phyloP scores from a whole-genome alignment of 2,797 vertebrate species.

The Rhinophrynus dorsalis region DNA sequence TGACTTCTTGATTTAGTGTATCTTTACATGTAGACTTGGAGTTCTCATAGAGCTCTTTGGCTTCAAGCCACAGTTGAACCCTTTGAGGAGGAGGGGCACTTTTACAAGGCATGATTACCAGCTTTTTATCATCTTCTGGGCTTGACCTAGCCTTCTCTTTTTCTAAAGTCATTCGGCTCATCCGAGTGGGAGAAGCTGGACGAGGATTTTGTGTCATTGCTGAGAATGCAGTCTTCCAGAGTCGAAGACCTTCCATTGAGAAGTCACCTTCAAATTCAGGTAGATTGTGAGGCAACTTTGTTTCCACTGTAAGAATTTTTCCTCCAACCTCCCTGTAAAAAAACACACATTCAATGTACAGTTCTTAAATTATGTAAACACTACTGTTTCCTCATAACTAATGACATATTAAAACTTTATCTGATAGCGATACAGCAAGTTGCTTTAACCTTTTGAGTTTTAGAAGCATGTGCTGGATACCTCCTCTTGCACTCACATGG shows the following conservation, averaged over 20 bases:
- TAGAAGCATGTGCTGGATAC: no score
- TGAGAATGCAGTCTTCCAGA: conserved; percentile 95
- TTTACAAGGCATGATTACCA: conserved; percentile 91
- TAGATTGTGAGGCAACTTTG: conserved; percentile 84
- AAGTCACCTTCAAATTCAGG: conserved; percentile 90
- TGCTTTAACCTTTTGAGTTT: no score
- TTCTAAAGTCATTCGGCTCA: conserved; percentile 57
- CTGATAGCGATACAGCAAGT: no score
- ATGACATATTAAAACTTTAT: no score
- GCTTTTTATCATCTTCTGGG: conserved; percentile 79
- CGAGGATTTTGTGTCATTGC: conserved; percentile 84
- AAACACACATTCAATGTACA: no score
- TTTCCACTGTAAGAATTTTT: conserved; percentile 83
- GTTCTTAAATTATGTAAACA: no score
- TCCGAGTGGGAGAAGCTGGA: conserved; percentile 69
- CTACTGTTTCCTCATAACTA: no score
- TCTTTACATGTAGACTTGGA: conserved; percentile 73
- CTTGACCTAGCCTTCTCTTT: conserved; percentile 62
- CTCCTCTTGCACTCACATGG: no score
- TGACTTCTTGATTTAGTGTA: conserved; percentile 58
- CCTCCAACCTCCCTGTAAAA: conserved; percentile 88
- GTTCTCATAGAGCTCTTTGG: conserved; percentile 86
- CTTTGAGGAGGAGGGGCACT: conserved; percentile 85
- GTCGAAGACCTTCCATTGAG: conserved; percentile 85
- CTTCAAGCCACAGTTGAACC: conserved; percentile 90